Conservation (phyloP, 1,140 invertebrate genomes). For the Hesperophylax magnus region DNA sequence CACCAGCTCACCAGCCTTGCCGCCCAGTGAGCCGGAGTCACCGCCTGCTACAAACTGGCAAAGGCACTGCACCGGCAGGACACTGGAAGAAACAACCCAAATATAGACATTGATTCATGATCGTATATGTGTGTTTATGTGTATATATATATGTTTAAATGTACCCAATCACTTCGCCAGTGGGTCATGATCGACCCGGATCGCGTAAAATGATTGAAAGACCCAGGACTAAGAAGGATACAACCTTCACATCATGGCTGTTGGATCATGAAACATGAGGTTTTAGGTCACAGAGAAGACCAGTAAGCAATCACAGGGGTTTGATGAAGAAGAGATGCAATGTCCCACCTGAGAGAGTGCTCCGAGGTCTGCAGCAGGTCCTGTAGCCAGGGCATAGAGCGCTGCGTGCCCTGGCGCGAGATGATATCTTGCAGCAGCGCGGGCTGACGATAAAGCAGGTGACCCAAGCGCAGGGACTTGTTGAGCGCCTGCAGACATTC, state of each 20-base stretch:
- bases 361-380: slow-evolving; percentile 94
- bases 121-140: too few species aligned
- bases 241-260: too few species aligned
- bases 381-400: slow-evolving; percentile 97
- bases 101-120: too few species aligned
- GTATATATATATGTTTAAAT: too few species aligned
- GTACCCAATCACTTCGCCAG: too few species aligned
- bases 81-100: slow-evolving; percentile 65
- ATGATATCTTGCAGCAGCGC: slow-evolving; percentile 96
- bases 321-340: too few species aligned
- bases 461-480: slow-evolving; percentile 85
- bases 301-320: too few species aligned
- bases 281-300: too few species aligned
- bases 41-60: slow-evolving; percentile 95
- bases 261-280: too few species aligned
- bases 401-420: slow-evolving; percentile 87
- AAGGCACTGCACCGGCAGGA: slow-evolving; percentile 94
- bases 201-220: too few species aligned
- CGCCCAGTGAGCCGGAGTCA: slow-evolving; percentile 73
- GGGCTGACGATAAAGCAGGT: slow-evolving; percentile 91
- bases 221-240: too few species aligned
- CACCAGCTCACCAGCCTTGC: slow-evolving; percentile 83
- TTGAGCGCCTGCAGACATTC: slow-evolving; percentile 89
- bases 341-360: slow-evolving; percentile 78
- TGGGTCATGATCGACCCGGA: too few species aligned